Conservation (phyloP, 2,113 vertebrate species). For the Proteles cristata region DNA sequence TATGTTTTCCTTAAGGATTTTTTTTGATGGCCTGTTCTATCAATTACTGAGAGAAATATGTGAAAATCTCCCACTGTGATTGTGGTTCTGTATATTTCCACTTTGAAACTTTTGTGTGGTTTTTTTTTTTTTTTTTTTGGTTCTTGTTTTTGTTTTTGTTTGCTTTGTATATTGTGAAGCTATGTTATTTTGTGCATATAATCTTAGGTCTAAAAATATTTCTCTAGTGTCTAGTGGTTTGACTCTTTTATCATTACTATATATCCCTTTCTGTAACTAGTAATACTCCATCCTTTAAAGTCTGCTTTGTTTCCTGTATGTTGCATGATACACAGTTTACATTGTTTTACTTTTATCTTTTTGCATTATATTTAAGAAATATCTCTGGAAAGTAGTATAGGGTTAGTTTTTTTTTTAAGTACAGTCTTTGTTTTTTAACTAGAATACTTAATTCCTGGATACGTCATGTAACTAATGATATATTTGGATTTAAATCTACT, state of each 20-base stretch:
- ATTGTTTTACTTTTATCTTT: not conserved
- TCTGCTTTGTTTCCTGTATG: not conserved
- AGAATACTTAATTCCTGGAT: not conserved
- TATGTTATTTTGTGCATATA: not conserved
- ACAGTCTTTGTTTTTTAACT: not conserved
- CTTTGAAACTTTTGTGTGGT: not conserved
- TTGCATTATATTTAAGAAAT: not conserved
- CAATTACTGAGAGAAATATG: not conserved
- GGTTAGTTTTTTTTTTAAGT: not conserved
- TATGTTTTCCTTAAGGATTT: not conserved
- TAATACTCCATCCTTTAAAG: not conserved
- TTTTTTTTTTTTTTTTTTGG: not conserved
- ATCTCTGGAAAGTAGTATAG: not conserved
- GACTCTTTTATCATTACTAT: not conserved
- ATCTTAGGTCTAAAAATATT: not conserved
- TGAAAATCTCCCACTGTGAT: not conserved
- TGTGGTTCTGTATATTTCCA: not conserved
- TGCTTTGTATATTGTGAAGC: not conserved
- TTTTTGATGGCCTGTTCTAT: not conserved
- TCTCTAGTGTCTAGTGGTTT: not conserved
- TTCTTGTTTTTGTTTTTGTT: not conserved
- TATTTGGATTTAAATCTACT: not conserved
- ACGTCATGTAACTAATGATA: not conserved
- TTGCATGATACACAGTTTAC: not conserved
- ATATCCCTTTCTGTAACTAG: not conserved